Percentiles rank a stretch among this genome's conserved stretches.
These are phyloP conservation scores for Psettodes erumei DNA, from an alignment of 2,113 vertebrate genomes.

Conservation along the genomic window DNA sequence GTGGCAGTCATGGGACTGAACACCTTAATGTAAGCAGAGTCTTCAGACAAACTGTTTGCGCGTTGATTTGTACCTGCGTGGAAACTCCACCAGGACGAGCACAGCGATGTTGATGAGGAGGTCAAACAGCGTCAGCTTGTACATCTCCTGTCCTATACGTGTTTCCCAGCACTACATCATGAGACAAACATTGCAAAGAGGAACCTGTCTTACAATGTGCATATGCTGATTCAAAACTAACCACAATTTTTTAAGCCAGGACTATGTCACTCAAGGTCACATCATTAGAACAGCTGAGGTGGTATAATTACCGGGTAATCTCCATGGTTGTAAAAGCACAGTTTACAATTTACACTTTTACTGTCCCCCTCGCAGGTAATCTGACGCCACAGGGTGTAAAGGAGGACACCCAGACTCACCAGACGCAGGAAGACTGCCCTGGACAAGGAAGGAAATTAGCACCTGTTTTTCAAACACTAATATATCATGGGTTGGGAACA, in stretches of 20 bases:
- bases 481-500: background rate
- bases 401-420: constrained; percentile 83
- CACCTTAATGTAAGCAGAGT: background rate
- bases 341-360: background rate
- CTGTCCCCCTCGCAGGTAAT: constrained; percentile 83
- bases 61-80: constrained; percentile 84
- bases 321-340: constrained; percentile 82
- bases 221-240: background rate
- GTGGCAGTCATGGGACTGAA: background rate
- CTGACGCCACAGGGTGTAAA: constrained; percentile 85
- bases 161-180: constrained; percentile 91
- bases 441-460: background rate
- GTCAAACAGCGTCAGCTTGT: constrained; percentile 90
- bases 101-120: constrained; percentile 84
- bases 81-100: constrained; percentile 85
- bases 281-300: no score
- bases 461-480: background rate
- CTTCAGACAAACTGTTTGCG: background rate
- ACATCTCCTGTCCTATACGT: constrained; percentile 91
- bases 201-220: background rate
- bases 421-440: constrained; percentile 88
- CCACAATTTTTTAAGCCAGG: background rate
- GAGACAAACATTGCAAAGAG: constrained; percentile 4
- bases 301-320: constrained; percentile 79
- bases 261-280: background rate